Base-by-base conservation (phyloP, 2,113 vertebrate genomes). In the Bagarius yarrelli region DNA sequence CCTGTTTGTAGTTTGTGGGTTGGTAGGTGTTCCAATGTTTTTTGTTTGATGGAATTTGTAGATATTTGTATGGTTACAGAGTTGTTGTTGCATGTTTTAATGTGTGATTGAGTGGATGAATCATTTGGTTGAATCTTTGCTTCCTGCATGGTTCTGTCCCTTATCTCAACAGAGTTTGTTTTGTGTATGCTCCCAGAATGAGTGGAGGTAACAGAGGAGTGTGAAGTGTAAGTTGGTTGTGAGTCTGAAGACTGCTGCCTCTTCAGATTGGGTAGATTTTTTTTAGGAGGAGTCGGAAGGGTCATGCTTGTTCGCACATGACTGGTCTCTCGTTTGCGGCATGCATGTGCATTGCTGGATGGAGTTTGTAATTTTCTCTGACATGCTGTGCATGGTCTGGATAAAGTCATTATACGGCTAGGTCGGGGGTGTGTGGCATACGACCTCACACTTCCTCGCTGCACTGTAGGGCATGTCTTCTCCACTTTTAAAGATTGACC, bases 261-360 rank as follows among this genome's bases (percentile, higher is more conserved):
- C 83, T 60, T 79, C 71, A 85, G 70, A 87, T 85, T 56, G 56
- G 81, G 80, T 23, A 67, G 57, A 52, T 88, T 87, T 83, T 91
- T 93, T 52, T 79, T 88, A 3, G 78, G 83, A 0, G 90, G 89
- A 76, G 87, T 91, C 21, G 92, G 92, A 81, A 93, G 89, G 44
- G 91, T 93, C 88, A 92, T 90, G 83, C 91, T 92, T 9, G 85
- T 85, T 76, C 85, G 88, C 47, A 90, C 88, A 76, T 89, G 90
- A 87, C 80, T 87, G 67, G 83, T 84, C 0, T 79, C 84, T 82
- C 77, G 88, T 81, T 88, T 89, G 40, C 89, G 90, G 83, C 93
- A 93, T 47, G 91, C 88, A 0, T 89, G 40, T 2, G 83, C 88
- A 34, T 89, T 91, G 88, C 92, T 92, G 2, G 88, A 87, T 5